Evolutionary conservation across 2,888 invertebrate genomes (phyloP).

Genomic region (Monoplex corrugatus): DNA sequence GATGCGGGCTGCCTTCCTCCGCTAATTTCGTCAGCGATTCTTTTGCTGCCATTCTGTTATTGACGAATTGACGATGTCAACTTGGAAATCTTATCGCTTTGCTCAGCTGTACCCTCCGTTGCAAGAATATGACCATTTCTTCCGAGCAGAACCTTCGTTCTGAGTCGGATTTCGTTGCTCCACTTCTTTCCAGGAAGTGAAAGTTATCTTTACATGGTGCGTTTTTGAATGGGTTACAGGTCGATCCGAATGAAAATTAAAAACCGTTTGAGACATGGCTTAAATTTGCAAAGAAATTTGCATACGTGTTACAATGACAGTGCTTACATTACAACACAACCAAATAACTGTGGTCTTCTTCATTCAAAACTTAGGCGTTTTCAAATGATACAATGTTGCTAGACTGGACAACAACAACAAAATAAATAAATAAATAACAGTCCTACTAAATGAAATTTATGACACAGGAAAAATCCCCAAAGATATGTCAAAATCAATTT

Average conservation of each 20-base stretch:
- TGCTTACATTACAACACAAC: not conserved
- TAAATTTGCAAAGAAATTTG: not conserved
- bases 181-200: slow-evolving; percentile 25
- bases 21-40: slow-evolving; percentile 57
- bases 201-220: not conserved
- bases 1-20: slow-evolving; percentile 66
- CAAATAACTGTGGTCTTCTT: not conserved
- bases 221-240: not conserved
- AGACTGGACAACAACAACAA: too few species aligned
- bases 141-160: not conserved
- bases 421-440: too few species aligned
- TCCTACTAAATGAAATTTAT: too few species aligned
- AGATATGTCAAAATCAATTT: too few species aligned
- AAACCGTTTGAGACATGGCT: not conserved
- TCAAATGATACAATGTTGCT: not conserved
- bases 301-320: not conserved
- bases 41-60: not conserved
- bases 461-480: too few species aligned
- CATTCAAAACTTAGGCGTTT: not conserved
- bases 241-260: not conserved
- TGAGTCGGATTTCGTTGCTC: too few species aligned
- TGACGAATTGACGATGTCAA: not conserved
- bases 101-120: too few species aligned
- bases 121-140: too few species aligned
- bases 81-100: not conserved